Evolutionary conservation across 2,888 invertebrate species (phyloP).

Genomic region (Barypeithes pellucidus): DNA sequence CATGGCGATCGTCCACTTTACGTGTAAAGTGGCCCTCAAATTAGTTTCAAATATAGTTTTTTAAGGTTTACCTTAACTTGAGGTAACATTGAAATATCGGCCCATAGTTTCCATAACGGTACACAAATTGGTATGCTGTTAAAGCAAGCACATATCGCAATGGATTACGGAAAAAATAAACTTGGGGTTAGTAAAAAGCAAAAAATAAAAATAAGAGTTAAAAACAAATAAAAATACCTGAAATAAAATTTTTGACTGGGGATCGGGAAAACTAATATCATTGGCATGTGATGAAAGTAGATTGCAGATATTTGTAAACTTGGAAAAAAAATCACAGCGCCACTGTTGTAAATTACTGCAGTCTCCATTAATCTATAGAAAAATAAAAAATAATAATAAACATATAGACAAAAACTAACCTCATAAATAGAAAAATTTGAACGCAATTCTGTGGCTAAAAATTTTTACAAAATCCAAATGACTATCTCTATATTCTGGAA

Average conservation of each 20-base stretch:
- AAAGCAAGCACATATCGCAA: background rate
- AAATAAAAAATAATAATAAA: conserved; percentile 59
- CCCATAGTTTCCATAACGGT: no score
- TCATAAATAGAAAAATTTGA: background rate
- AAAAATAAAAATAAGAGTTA: conserved; percentile 50
- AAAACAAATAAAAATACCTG: conserved; percentile 64
- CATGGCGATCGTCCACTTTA: no score
- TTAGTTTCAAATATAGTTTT: no score
- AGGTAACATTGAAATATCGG: no score
- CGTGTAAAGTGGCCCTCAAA: no score
- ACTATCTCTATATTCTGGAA: no score
- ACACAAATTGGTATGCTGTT: no score
- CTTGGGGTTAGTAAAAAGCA: conserved; percentile 13
- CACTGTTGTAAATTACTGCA: conserved; percentile 75
- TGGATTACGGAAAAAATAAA: conserved; percentile 6
- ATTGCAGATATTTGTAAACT: conserved; percentile 64
- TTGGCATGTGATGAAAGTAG: conserved; percentile 65
- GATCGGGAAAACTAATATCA: conserved; percentile 66
- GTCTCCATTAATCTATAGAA: conserved; percentile 79
- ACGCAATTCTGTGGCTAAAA: no score
- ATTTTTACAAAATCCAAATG: no score
- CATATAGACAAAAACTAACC: background rate
- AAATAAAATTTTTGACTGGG: conserved; percentile 64
- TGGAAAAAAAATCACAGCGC: conserved; percentile 63
- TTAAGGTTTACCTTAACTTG: no score